phyloP scores from a whole-genome alignment of 92 coral and sea anemone species.

The Micromussa lordhowensis region DNA sequence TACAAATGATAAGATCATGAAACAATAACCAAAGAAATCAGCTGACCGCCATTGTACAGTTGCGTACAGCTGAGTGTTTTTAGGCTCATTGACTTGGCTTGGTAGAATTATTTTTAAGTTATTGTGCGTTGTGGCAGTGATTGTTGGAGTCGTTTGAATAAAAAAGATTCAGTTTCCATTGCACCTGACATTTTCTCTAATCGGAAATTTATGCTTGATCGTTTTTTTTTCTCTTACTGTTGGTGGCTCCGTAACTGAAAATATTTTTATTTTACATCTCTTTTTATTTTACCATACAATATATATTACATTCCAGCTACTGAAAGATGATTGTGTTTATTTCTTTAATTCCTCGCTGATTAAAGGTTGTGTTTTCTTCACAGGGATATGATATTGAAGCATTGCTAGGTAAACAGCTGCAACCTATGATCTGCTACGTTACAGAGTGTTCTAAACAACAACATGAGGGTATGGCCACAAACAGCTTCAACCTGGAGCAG shows the following conservation, averaged over 20 bases:
- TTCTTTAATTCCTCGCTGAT: background rate
- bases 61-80: too few relatives aligned
- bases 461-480: background rate
- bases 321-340: background rate
- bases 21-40: too few relatives aligned
- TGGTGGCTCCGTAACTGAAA: background rate
- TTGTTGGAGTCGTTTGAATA: too few relatives aligned
- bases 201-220: background rate
- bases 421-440: conserved; percentile 63
- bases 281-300: too few relatives aligned
- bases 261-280: background rate
- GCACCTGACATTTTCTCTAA: background rate
- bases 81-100: too few relatives aligned
- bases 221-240: background rate
- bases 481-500: conserved; percentile 30
- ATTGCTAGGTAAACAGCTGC: conserved; percentile 68
- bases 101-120: too few relatives aligned
- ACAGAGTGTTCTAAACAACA: conserved; percentile 1
- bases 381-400: conserved; percentile 77
- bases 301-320: background rate
- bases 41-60: too few relatives aligned
- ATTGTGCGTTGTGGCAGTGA: too few relatives aligned
- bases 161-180: too few relatives aligned
- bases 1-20: too few relatives aligned
- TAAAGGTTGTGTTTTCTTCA: background rate